These are phyloP conservation scores for Nephrotoma appendiculata DNA, from an alignment of 2,888 invertebrate species.

Conservation along the genomic window DNA sequence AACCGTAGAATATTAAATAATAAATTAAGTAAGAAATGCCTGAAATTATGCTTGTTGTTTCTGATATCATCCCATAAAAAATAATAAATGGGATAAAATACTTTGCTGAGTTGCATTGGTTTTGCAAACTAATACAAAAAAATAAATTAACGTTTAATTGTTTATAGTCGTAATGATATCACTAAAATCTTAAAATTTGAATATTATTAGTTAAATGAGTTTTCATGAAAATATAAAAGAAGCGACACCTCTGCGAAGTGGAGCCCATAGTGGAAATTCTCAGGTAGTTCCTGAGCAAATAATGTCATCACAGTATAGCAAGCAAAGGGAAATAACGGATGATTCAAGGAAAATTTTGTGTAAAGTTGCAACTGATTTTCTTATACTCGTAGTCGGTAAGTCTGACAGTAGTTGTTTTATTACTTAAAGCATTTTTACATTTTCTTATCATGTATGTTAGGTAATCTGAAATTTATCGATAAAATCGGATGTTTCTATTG, in stretches of 20 bases:
- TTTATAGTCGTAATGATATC: not conserved
- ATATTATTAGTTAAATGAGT: slow-evolving; percentile 1
- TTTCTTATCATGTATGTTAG: not conserved
- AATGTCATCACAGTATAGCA: not conserved
- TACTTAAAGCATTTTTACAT: not conserved
- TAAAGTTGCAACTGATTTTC: not conserved
- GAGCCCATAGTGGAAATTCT: not conserved
- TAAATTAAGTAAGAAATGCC: not conserved
- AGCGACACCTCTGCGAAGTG: not conserved
- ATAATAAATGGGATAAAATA: not conserved
- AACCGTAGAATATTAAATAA: not conserved
- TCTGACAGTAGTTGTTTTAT: not conserved
- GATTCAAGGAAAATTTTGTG: slow-evolving; percentile 4
- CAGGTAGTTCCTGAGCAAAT: not conserved
- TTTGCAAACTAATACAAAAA: not conserved
- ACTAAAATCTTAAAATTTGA: not conserved
- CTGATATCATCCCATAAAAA: not conserved
- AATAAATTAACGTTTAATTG: not conserved
- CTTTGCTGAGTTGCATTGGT: not conserved
- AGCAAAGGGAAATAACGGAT: not conserved
- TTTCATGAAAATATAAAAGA: slow-evolving; percentile 1
- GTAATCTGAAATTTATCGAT: not conserved
- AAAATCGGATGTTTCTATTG: not conserved
- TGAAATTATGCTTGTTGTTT: not conserved
- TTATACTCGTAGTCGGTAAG: not conserved